These are phyloP conservation scores for Bursaphelenchus mucronatus DNA, from an alignment of 1,140 invertebrate species.

Conservation along the genomic window DNA sequence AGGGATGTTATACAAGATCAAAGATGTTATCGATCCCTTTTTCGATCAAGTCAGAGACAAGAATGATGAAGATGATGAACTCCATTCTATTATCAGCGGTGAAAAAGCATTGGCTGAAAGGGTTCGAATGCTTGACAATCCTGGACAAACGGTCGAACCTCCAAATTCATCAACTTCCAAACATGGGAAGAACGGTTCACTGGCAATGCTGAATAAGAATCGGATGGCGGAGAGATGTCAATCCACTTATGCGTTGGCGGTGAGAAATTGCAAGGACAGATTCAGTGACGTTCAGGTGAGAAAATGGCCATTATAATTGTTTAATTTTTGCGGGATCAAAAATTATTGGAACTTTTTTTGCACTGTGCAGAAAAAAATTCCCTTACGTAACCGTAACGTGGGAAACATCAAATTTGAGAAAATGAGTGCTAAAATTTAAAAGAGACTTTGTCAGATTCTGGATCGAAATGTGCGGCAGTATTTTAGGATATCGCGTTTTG, in stretches of 20 bases:
- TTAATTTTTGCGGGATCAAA: not conserved
- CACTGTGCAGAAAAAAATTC: no score
- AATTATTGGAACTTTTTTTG: no score
- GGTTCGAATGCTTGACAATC: conserved; percentile 2
- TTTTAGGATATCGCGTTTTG: no score
- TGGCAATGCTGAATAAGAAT: not conserved
- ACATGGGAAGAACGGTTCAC: conserved; percentile 19
- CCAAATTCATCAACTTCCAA: conserved; percentile 5
- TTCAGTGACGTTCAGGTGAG: conserved; percentile 28
- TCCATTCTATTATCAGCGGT: conserved; percentile 26
- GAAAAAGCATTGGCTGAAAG: conserved; percentile 7
- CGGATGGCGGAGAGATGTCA: conserved; percentile 34
- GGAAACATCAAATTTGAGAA: no score
- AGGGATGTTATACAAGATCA: conserved; percentile 25
- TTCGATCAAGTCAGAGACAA: conserved; percentile 22
- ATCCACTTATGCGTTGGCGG: conserved; percentile 27
- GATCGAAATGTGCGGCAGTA: no score
- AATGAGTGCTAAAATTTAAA: no score
- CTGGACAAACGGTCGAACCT: conserved; percentile 1
- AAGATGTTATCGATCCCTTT: conserved; percentile 36
- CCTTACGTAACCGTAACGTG: no score
- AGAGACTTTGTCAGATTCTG: no score
- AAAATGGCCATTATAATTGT: not conserved
- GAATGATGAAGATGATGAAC: conserved; percentile 35
- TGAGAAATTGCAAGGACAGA: conserved; percentile 25